Percentiles rank a stretch among this genome's conserved stretches.
These are phyloP conservation scores for Scaptomyza tumidula DNA, from an alignment of 2,888 invertebrate species.

Conservation along the genomic window DNA sequence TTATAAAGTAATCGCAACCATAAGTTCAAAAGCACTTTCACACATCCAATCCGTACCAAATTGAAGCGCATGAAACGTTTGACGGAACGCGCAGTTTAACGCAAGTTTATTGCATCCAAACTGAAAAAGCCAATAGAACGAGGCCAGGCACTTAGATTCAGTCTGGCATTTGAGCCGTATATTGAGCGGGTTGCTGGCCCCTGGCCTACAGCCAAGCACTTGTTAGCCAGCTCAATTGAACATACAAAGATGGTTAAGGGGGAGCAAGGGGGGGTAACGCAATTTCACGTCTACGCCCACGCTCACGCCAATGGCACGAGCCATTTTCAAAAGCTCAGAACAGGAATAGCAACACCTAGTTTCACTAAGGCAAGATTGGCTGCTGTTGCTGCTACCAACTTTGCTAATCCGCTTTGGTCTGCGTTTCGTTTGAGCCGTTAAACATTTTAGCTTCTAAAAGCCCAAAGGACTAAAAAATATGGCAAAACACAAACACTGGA, in stretches of 20 bases:
- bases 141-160: slow-evolving; percentile 50
- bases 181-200: slow-evolving; percentile 28
- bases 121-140: slow-evolving; percentile 67
- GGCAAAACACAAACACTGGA: slow-evolving; percentile 18
- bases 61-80: slow-evolving; percentile 29
- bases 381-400: slow-evolving; percentile 27
- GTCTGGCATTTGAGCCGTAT: slow-evolving; percentile 27
- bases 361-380: background rate
- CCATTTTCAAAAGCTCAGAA: slow-evolving; percentile 6
- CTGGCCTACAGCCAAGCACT: slow-evolving; percentile 11
- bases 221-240: slow-evolving; percentile 71
- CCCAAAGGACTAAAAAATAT: slow-evolving; percentile 56
- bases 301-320: slow-evolving; percentile 2
- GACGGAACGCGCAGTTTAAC: slow-evolving; percentile 56
- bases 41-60: slow-evolving; percentile 6
- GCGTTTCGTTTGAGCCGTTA: slow-evolving; percentile 66
- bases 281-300: background rate
- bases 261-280: too few species aligned
- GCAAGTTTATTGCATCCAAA: slow-evolving; percentile 67
- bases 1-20: background rate
- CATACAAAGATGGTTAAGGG: slow-evolving; percentile 56
- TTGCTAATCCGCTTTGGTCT: slow-evolving; percentile 71
- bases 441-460: slow-evolving; percentile 71
- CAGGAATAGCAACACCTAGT: slow-evolving; percentile 37
- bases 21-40: slow-evolving; percentile 1